Conservation (phyloP, 2,113 vertebrate genomes). For the Tetraodon nigroviridis region DNA sequence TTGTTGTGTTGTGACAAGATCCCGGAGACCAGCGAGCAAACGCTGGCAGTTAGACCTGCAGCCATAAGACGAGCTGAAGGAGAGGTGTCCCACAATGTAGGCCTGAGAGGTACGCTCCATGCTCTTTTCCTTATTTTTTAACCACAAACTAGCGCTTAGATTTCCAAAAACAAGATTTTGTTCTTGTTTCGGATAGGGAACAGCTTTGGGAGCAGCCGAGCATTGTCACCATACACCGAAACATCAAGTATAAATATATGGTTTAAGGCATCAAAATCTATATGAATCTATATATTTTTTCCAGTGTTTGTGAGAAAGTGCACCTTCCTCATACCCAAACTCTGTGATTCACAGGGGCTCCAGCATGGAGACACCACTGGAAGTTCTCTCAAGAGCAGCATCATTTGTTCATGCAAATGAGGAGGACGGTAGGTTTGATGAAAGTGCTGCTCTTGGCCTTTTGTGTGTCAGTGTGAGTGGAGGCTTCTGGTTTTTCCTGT, state of each 20-base stretch:
- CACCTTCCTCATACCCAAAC: not conserved
- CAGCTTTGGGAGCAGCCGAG: too few species aligned
- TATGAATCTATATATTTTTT: too few species aligned
- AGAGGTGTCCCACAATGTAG: conserved; percentile 64
- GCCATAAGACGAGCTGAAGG: not conserved
- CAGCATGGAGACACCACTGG: conserved; percentile 97
- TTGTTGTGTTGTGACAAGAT: not conserved
- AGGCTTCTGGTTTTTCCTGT: not conserved
- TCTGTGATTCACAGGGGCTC: conserved; percentile 49
- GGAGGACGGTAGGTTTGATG: conserved; percentile 87
- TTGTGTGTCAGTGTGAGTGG: not conserved
- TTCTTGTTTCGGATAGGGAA: too few species aligned
- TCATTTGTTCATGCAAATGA: conserved; percentile 95
- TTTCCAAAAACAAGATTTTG: too few species aligned
- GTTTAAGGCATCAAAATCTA: too few species aligned
- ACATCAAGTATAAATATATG: too few species aligned
- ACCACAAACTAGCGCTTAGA: conserved; percentile 37
- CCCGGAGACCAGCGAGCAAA: not conserved
- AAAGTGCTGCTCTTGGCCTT: not conserved
- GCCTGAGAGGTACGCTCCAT: conserved; percentile 38
- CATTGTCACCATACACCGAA: too few species aligned
- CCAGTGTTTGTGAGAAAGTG: too few species aligned
- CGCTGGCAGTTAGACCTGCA: not conserved
- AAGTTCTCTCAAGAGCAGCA: conserved; percentile 97
- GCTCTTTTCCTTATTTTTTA: conserved; percentile 2